phyloP scores from a whole-genome alignment of 2,113 vertebrate species.

The Zingel zingel region DNA sequence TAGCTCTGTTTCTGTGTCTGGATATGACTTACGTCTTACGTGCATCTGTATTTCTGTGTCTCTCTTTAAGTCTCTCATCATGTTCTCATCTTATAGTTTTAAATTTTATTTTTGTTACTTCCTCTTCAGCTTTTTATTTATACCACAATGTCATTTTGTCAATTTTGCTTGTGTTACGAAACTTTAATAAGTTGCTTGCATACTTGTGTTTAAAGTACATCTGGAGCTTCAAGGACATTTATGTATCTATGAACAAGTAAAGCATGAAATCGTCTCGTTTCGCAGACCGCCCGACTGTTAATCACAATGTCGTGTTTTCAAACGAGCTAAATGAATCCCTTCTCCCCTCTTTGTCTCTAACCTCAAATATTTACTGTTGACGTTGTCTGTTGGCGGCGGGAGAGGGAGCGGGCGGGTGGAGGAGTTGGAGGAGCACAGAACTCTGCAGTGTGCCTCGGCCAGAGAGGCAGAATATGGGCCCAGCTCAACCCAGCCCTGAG shows the following conservation, averaged over 20 bases:
- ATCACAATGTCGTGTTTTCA: slow-evolving; percentile 82
- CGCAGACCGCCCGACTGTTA: slow-evolving; percentile 69
- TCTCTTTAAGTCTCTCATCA: not conserved
- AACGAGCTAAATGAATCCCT: slow-evolving; percentile 80
- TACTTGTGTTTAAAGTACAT: slow-evolving; percentile 35
- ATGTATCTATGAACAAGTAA: slow-evolving; percentile 19
- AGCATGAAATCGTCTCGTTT: slow-evolving; percentile 35
- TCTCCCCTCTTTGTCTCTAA: slow-evolving; percentile 81
- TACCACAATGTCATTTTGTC: slow-evolving; percentile 15
- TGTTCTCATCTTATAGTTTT: not conserved
- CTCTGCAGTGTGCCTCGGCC: slow-evolving; percentile 72
- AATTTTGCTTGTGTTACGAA: not conserved
- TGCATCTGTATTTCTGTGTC: slow-evolving; percentile 5
- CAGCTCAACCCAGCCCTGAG: slow-evolving; percentile 65
- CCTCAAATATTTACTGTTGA: slow-evolving; percentile 85
- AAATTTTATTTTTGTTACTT: not conserved
- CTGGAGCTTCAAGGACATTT: slow-evolving; percentile 16
- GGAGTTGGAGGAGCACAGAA: slow-evolving; percentile 50
- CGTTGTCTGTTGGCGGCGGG: slow-evolving; percentile 74
- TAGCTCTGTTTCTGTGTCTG: slow-evolving; percentile 31
- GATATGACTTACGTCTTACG: slow-evolving; percentile 14
- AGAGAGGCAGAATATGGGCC: slow-evolving; percentile 63
- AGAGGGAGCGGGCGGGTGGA: slow-evolving; percentile 37
- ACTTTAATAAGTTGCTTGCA: slow-evolving; percentile 11
- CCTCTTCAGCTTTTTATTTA: not conserved